Conservation (phyloP, 2,797 vertebrate species). For the Danio kyathit region DNA sequence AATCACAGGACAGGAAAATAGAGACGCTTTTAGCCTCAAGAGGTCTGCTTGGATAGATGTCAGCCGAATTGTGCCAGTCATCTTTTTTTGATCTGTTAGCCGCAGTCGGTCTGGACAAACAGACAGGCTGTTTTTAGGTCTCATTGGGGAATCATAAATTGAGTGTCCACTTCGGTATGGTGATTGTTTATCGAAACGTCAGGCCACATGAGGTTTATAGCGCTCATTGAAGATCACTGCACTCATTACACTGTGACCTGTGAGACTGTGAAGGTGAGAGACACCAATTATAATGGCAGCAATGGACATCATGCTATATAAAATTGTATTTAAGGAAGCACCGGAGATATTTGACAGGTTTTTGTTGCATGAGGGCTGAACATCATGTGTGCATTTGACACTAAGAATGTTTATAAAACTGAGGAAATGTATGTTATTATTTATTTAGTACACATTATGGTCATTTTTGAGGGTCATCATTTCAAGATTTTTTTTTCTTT, state of each 20-base stretch:
- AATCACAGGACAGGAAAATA: conserved; percentile 47
- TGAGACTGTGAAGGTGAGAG: background rate
- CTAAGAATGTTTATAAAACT: too few relatives aligned
- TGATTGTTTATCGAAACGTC: conserved; percentile 25
- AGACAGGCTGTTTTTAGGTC: conserved; percentile 22
- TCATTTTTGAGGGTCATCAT: too few relatives aligned
- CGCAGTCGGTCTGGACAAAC: conserved; percentile 19
- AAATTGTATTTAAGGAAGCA: background rate
- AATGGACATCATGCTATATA: background rate
- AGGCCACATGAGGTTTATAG: background rate
- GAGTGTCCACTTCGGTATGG: background rate
- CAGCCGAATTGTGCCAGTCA: conserved; percentile 3
- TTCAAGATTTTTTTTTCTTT: too few relatives aligned
- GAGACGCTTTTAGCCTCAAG: conserved; percentile 46
- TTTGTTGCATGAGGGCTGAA: too few relatives aligned
- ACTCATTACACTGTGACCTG: conserved; percentile 2
- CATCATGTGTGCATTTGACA: too few relatives aligned
- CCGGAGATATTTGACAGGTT: too few relatives aligned
- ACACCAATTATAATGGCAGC: background rate
- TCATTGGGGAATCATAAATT: conserved; percentile 28
- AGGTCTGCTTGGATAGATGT: conserved; percentile 40
- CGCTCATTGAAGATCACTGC: background rate
- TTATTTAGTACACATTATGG: too few relatives aligned
- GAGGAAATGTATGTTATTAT: too few relatives aligned
- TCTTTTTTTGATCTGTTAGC: conserved; percentile 39